Evolutionary conservation across 2,888 invertebrate genomes (phyloP), one percentile per base, ranked within the genome.

Genomic region (Matsumyia berberina): DNA sequence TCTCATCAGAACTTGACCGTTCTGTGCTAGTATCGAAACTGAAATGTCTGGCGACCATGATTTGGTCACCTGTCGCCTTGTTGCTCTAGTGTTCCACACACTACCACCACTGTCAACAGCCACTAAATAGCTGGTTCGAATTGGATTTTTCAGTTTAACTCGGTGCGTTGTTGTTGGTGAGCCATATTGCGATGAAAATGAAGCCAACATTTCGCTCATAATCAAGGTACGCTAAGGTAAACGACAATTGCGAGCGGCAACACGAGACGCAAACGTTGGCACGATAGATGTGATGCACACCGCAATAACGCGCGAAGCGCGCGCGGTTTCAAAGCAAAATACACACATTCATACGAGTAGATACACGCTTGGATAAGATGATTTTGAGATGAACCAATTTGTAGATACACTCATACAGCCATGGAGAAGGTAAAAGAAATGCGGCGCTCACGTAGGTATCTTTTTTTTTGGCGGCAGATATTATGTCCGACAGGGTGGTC

Each of bases 1-100:
- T 29, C 58, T n/a, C 58, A 49, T 55, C 33, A 79, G 72, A 87
- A 87, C 88, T 88, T 87, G 85, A 86, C 86, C 86, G 88, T 83
- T 88, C 87, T 87, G 87, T 86, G 87, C 86, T 81, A 85, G 82
- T 78, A 87, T 83, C 87, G 87, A 88, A 87, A 88, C 88, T 88
- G 76, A 88, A 87, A 86, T 86, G 79, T 86, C 37, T 77, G 57
- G 37, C 86, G 70, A 72, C 81, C 76, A 86, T 86, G 74, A 86
- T 82, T 82, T 82, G 78, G 73, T 86, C 86, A 86, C 86, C 82
- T 86, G 82, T 77, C 77, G 72, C 76, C 74, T 80, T 74, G 73
- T 74, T 66, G 66, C 73, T 73, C 35, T 80, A 60, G 73, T 53
- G 44, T 37, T 80, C 44, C 49, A 55, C 60, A 60, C 60, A 74